A percentile compares a stretch with the other conserved stretches of the same genome.
These are phyloP conservation scores for Patella depressa DNA, from an alignment of 2,888 invertebrate species.

Conservation along the genomic window DNA sequence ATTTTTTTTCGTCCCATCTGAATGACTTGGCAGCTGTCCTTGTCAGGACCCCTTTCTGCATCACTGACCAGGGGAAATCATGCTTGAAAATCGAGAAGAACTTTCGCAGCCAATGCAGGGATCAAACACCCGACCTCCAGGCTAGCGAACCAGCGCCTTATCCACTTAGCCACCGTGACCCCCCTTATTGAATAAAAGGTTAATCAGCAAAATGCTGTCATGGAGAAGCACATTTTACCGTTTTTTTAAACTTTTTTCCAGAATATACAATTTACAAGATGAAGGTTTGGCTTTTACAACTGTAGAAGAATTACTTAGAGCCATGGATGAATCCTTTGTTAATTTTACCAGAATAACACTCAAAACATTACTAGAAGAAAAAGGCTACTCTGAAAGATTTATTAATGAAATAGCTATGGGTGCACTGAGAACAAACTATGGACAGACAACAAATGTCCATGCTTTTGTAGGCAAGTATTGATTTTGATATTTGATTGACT, in stretches of 20 bases:
- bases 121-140: too few relatives aligned
- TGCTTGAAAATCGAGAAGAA: too few relatives aligned
- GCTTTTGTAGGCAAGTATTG: slow-evolving; percentile 74
- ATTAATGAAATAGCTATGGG: slow-evolving; percentile 76
- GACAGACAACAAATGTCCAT: slow-evolving; percentile 75
- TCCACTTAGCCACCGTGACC: too few relatives aligned
- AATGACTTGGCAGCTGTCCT: too few relatives aligned
- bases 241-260: slow-evolving; percentile 61
- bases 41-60: too few relatives aligned
- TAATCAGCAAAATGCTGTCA: not conserved
- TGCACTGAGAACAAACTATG: slow-evolving; percentile 76
- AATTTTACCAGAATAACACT: slow-evolving; percentile 69
- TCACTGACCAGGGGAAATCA: too few relatives aligned
- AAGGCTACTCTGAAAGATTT: slow-evolving; percentile 73
- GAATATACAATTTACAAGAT: slow-evolving; percentile 76
- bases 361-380: slow-evolving; percentile 63
- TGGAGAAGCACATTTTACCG: too few relatives aligned
- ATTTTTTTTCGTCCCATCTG: too few relatives aligned
- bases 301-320: slow-evolving; percentile 74
- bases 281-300: slow-evolving; percentile 73
- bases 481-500: not conserved
- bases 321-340: slow-evolving; percentile 74
- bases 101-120: too few relatives aligned
- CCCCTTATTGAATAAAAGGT: not conserved
- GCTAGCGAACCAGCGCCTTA: too few relatives aligned